Evolutionary conservation across 2,113 vertebrate species (phyloP), one percentile per base, ranked within the genome.

Genomic region (sheep (Ovis aries)): DNA sequence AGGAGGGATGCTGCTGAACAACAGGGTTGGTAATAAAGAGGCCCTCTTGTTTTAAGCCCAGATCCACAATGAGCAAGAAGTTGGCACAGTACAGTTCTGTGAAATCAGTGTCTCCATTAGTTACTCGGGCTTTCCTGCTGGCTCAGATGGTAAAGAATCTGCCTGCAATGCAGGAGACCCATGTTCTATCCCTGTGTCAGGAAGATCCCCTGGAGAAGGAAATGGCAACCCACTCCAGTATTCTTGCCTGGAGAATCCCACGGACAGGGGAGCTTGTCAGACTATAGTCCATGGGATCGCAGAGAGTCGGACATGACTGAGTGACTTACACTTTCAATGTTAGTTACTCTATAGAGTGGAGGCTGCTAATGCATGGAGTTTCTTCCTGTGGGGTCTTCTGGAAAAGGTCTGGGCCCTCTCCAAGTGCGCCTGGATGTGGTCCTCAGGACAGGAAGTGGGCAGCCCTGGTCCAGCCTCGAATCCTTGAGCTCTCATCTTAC

Each of bases 1-100:
- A 31, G 45, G 83, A 95, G 55, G 55, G 71, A 10, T 59, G 29
- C 57, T 95, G 97, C 90, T 81, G 59, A 95, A 80, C 77, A 89
- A 36, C 19, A 62, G 59, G 15, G 40, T 50, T 71, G 78, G 59
- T 77, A 19, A 19, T 45, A 90, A 64, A 64, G 43, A 84, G 48
- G 29, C 59, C 53, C 21, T n/a, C 1, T n/a, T 74, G 81, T 52
- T 92, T 91, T 83, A 62, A 71, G 45, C 29, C 81, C 23, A 5
- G 82, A 60, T 43, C 87, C 55, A 21, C 19, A 31, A n/a, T 4
- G 33, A 92, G 43, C 23, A 85, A 93, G 77, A 94, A 82, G 85
- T 16, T 40, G 91, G 53, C 85, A 80, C 12, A 25, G 62, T 6
- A 0, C 25, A 4, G 7, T 33, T 19, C 16, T 59, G 25, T 31